These are phyloP conservation scores for Odontomachus brunneus DNA, from an alignment of 1,140 invertebrate species.

Conservation along the genomic window DNA sequence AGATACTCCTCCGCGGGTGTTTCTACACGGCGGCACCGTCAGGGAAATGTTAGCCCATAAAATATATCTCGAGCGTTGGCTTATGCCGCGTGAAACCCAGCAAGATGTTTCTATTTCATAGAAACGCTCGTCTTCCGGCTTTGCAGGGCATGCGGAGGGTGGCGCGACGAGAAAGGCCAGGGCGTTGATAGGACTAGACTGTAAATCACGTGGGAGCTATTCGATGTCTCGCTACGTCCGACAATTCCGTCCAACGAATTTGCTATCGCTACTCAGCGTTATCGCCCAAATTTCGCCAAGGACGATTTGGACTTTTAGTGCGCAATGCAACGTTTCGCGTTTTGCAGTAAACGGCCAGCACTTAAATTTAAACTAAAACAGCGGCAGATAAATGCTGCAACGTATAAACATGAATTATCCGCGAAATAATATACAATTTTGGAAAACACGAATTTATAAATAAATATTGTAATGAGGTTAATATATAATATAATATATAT, in stretches of 20 bases:
- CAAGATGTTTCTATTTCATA: constrained; percentile 82
- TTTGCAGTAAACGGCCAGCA: not conserved
- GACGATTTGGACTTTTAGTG: not conserved
- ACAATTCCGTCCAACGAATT: constrained; percentile 47
- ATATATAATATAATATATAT: not conserved
- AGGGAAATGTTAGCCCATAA: constrained; percentile 82
- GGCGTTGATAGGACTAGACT: constrained; percentile 76
- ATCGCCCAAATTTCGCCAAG: constrained; percentile 62
- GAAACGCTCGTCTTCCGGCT: constrained; percentile 71
- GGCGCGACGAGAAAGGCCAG: constrained; percentile 64
- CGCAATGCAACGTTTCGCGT: not conserved
- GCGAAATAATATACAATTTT: not conserved
- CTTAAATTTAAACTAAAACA: not conserved
- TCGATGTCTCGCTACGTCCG: constrained; percentile 61
- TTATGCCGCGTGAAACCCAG: constrained; percentile 73
- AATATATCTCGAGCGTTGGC: constrained; percentile 82
- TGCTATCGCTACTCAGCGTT: constrained; percentile 67
- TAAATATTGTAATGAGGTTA: not conserved
- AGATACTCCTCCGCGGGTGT: constrained; percentile 72
- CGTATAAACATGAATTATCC: not conserved
- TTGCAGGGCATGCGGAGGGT: constrained; percentile 54
- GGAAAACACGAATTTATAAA: not conserved
- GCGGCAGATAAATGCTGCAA: not conserved
- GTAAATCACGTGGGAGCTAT: constrained; percentile 76
- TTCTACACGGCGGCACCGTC: constrained; percentile 76